Evolutionary conservation across 1,140 invertebrate genomes (phyloP).

Genomic region (Littorina saxatilis): DNA sequence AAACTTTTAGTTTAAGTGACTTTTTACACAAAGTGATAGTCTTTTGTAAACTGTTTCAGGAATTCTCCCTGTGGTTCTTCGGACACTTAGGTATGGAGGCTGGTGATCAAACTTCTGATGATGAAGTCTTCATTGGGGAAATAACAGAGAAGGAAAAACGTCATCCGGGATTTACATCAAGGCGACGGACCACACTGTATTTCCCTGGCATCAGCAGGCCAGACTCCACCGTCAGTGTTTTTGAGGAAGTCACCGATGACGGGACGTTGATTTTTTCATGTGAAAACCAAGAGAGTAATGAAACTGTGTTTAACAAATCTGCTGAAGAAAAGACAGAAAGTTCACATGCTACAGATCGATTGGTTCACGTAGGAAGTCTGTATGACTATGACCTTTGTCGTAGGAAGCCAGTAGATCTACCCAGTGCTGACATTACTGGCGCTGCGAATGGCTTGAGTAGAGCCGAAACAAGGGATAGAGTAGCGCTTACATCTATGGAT

Average conservation of each 20-base stretch:
- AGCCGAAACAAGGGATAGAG: too few relatives aligned
- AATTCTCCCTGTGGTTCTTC: too few relatives aligned
- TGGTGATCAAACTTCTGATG: neutral
- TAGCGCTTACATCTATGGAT: neutral
- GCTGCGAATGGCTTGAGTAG: too few relatives aligned
- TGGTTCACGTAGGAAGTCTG: neutral
- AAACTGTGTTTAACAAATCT: neutral
- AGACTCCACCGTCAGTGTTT: neutral
- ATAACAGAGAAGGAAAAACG: neutral
- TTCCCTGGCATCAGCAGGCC: conserved; percentile 18
- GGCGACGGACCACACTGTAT: neutral
- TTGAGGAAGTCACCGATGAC: neutral
- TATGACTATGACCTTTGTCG: neutral
- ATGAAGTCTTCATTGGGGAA: neutral
- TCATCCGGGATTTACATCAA: neutral
- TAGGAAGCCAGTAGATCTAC: neutral
- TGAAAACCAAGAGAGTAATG: neutral
- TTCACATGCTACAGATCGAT: neutral
- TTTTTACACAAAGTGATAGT: too few relatives aligned
- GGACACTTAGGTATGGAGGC: neutral
- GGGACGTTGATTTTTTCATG: neutral
- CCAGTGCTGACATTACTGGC: too few relatives aligned
- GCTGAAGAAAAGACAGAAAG: neutral
- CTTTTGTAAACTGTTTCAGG: too few relatives aligned
- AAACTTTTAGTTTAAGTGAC: too few relatives aligned